Conservation (phyloP, 2,888 invertebrate species). For the Pterobdella sp. region DNA sequence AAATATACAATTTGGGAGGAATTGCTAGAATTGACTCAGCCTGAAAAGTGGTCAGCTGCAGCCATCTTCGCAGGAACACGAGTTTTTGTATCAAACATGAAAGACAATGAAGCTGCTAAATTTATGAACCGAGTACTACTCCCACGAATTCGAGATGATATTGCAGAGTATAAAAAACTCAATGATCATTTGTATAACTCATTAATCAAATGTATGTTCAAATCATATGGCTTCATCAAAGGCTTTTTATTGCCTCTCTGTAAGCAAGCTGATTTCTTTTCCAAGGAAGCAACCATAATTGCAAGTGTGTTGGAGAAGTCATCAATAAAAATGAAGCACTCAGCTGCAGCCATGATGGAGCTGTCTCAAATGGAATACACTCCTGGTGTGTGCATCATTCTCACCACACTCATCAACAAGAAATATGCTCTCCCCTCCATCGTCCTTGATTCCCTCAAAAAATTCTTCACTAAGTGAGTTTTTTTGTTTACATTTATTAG, state of each 20-base stretch:
- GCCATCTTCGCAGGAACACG: conserved; percentile 92
- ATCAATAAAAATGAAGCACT: conserved; percentile 87
- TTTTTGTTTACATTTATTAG: neutral
- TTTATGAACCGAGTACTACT: conserved; percentile 57
- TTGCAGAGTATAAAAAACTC: conserved; percentile 83
- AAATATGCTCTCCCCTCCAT: conserved; percentile 90
- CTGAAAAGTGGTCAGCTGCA: conserved; percentile 92
- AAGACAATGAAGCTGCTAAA: conserved; percentile 46
- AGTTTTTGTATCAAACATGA: conserved; percentile 91
- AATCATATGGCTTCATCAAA: conserved; percentile 97
- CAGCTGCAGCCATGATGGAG: conserved; percentile 85
- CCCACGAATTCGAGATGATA: conserved; percentile 82
- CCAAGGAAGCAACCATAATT: conserved; percentile 78
- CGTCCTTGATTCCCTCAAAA: conserved; percentile 84
- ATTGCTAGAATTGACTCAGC: conserved; percentile 60
- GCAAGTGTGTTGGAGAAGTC: conserved; percentile 82
- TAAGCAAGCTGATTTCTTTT: conserved; percentile 51
- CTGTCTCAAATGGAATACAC: conserved; percentile 84
- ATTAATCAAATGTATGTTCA: conserved; percentile 60
- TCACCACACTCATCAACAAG: conserved; percentile 87
- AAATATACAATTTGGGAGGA: conserved; percentile 88
- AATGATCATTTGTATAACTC: conserved; percentile 88
- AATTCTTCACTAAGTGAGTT: conserved; percentile 77
- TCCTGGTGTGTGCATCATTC: conserved; percentile 88
- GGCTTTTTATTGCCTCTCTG: conserved; percentile 63